A percentile compares a stretch with the other conserved stretches of the same genome.
Conservation (phyloP, 2,888 invertebrate species). For the Spilarctia lutea region DNA sequence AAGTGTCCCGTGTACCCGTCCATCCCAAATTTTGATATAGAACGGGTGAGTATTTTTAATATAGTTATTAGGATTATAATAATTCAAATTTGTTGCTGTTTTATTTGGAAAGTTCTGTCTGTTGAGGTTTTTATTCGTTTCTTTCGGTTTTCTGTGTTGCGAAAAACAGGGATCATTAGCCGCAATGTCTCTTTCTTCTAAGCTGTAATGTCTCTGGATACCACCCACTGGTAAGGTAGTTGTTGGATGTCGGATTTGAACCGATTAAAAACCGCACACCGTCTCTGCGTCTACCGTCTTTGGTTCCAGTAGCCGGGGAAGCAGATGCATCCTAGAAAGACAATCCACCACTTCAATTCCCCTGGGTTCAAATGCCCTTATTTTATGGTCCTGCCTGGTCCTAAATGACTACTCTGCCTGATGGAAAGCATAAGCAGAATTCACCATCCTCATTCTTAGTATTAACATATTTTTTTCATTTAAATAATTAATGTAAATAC, state of each 20-base stretch:
- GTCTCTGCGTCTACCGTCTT: no score
- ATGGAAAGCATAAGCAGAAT: no score
- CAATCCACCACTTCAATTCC: background rate
- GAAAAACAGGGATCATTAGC: background rate
- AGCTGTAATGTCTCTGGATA: no score
- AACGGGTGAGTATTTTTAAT: constrained; percentile 83
- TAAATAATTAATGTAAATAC: background rate
- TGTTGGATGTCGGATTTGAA: no score
- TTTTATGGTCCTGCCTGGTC: no score
- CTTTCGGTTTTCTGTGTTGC: background rate
- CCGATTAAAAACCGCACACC: no score
- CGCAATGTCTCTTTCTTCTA: no score
- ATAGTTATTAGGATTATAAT: background rate
- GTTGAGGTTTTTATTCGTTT: background rate
- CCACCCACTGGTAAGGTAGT: no score
- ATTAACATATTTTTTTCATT: background rate
- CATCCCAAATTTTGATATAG: constrained; percentile 88
- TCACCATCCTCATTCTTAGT: no score
- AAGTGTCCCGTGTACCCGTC: constrained; percentile 89
- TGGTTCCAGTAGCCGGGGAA: no score
- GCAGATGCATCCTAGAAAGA: background rate
- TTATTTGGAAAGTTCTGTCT: background rate
- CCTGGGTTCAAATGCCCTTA: background rate
- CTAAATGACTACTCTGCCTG: no score
- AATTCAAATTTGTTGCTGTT: background rate